Base-by-base conservation (phyloP, 2,888 invertebrate genomes). In the Polyommatus icarus region DNA sequence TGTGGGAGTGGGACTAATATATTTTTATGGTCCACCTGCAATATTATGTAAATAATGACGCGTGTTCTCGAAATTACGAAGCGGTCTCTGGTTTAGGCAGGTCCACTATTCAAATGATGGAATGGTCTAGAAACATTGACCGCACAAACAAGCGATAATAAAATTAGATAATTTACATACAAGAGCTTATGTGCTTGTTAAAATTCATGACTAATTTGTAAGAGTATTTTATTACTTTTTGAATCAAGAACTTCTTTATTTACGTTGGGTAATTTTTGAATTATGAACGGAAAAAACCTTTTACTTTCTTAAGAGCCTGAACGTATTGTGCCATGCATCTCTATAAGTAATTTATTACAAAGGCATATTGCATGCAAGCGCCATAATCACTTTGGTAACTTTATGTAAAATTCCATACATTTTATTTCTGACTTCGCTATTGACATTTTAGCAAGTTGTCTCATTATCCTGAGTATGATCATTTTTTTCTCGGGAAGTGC, bases 91-190 rank as follows among this genome's bases (percentile, higher is more conserved):
- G 24, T 61, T 61, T 24, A 24, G 61, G 24, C 61, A 59, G 24
- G 61, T 61, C 24, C 24, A 61, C 24, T 61, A 61, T 61, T 61
- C 61, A 61, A 61, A 61, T 61, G 12, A 24, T 12, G 10, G 61
- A 61, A 61, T 12, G 61, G 61, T 61, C 61, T 61, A 61, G 59
- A 61, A 61, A 61, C 61, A 24, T 61, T 20, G 24, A 61, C 61
- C 61, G 61, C 24, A 61, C 24, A 10, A 61, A 61, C 61, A 10
- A 8, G 61, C 12, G 61, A 61, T 61, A 61, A 12, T 24, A 61
- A 61, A 61, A 61, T 61, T 61, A 61, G 61, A 61, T 61, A 20
- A 61, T 61, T 61, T 61, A 24, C 61, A 61, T 24, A 24, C 10
- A 61, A 61, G 24, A 54, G 54, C 18, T 54, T 54, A 54, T 54